Evolutionary conservation across 2,797 vertebrate genomes (phyloP).

Genomic region (Acanthurus lineatus): DNA sequence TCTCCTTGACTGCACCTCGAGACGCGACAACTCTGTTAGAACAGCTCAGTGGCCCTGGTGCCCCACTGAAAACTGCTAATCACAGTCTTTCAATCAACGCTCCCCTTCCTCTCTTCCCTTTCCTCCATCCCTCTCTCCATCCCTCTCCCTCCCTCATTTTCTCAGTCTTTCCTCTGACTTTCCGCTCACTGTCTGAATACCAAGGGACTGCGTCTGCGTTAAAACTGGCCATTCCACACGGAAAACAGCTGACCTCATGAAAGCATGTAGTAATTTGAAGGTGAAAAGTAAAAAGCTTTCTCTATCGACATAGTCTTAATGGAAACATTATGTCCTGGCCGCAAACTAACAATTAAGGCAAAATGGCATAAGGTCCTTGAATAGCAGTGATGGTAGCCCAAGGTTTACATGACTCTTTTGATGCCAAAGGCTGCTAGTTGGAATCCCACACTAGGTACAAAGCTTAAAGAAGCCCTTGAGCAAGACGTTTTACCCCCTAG

Average conservation of each 20-base stretch:
- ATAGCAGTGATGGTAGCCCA: slow-evolving; percentile 32
- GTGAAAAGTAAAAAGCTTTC: slow-evolving; percentile 85
- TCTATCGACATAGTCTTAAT: slow-evolving; percentile 82
- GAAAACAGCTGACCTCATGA: slow-evolving; percentile 84
- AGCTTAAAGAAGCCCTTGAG: slow-evolving; percentile 35
- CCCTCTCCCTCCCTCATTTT: slow-evolving; percentile 52
- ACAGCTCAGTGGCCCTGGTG: slow-evolving; percentile 72
- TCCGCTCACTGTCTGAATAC: slow-evolving; percentile 67
- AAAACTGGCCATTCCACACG: slow-evolving; percentile 76
- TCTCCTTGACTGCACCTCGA: slow-evolving; percentile 85
- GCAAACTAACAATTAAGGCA: slow-evolving; percentile 79
- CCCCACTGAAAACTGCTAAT: slow-evolving; percentile 79
- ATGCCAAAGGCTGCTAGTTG: slow-evolving; percentile 37
- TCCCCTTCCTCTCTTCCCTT: slow-evolving; percentile 50
- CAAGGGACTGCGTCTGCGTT: slow-evolving; percentile 78
- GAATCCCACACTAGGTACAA: slow-evolving; percentile 24
- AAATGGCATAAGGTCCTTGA: slow-evolving; percentile 44
- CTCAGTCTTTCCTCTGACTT: slow-evolving; percentile 58
- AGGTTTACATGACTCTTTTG: slow-evolving; percentile 20
- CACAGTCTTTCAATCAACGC: slow-evolving; percentile 82
- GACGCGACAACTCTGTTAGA: slow-evolving; percentile 77
- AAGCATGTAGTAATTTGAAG: slow-evolving; percentile 84
- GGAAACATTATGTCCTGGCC: slow-evolving; percentile 76
- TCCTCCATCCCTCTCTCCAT: slow-evolving; percentile 42
- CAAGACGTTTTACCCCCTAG: background rate